Evolutionary conservation across 2,797 vertebrate species (phyloP).

Genomic region (Sebastes melanostomus): DNA sequence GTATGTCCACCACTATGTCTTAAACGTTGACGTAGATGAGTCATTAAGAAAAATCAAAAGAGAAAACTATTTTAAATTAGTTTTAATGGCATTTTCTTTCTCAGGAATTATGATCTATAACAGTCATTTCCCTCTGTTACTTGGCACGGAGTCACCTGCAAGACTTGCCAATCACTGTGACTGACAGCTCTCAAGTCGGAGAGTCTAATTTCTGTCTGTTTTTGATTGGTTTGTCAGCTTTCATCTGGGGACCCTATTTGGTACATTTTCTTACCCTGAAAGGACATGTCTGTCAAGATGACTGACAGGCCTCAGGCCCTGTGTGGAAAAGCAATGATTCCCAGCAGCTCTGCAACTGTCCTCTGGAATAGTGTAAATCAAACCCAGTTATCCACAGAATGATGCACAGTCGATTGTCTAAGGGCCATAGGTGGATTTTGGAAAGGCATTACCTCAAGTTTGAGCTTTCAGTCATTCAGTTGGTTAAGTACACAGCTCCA

Average conservation of each 20-base stretch:
- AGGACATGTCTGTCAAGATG: slow-evolving; percentile 77
- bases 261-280: slow-evolving; percentile 66
- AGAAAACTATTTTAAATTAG: neutral
- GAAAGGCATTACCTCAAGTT: neutral
- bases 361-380: slow-evolving; percentile 50
- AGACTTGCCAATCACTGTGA: slow-evolving; percentile 72
- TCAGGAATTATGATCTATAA: slow-evolving; percentile 32
- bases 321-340: slow-evolving; percentile 49
- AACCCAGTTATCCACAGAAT: slow-evolving; percentile 40
- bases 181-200: slow-evolving; percentile 73
- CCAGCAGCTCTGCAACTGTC: slow-evolving; percentile 58
- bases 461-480: slow-evolving; percentile 7
- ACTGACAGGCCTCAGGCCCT: slow-evolving; percentile 77
- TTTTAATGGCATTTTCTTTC: slow-evolving; percentile 35
- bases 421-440: slow-evolving; percentile 14
- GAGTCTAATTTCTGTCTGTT: slow-evolving; percentile 72
- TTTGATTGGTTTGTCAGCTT: slow-evolving; percentile 77
- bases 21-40: neutral
- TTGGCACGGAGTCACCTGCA: slow-evolving; percentile 59
- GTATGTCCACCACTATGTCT: neutral
- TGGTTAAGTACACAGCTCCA: neutral
- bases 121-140: slow-evolving; percentile 43
- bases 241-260: slow-evolving; percentile 77
- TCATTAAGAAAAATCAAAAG: slow-evolving; percentile 14
- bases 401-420: slow-evolving; percentile 37